A percentile compares a stretch with the other conserved stretches of the same genome.
Conservation (phyloP, 2,797 vertebrate species). For the Sebastes kiyomatsui region DNA sequence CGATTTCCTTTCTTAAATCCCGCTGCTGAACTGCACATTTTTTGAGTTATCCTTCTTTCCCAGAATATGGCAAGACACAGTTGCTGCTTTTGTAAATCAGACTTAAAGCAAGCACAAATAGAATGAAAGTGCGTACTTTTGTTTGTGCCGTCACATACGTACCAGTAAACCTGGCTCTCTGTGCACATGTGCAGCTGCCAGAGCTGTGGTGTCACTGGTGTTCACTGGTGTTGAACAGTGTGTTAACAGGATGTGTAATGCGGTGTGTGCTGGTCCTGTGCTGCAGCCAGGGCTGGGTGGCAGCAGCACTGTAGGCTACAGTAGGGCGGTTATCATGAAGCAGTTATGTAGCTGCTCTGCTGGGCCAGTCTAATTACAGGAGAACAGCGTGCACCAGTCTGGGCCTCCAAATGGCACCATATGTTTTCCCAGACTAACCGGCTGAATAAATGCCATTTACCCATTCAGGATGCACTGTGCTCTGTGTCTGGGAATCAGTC, state of each 20-base stretch:
- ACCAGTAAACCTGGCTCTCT: constrained; percentile 45
- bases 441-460: constrained; percentile 87
- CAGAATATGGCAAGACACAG: not conserved
- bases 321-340: constrained; percentile 74
- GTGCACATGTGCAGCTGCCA: constrained; percentile 66
- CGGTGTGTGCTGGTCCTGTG: constrained; percentile 66
- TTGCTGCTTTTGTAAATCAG: not conserved
- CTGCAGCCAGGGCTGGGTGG: constrained; percentile 70
- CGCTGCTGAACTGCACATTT: not conserved
- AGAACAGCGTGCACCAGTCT: constrained; percentile 92
- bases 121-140: constrained; percentile 6
- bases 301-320: constrained; percentile 72
- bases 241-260: constrained; percentile 80
- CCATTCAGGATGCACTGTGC: constrained; percentile 82
- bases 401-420: constrained; percentile 95
- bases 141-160: constrained; percentile 23
- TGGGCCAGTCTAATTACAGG: constrained; percentile 95
- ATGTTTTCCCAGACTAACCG: constrained; percentile 93
- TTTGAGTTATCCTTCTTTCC: not conserved
- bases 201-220: constrained; percentile 70
- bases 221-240: constrained; percentile 73
- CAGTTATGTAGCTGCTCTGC: constrained; percentile 87
- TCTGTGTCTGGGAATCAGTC: constrained; percentile 81
- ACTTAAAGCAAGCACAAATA: not conserved
- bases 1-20: not conserved